These are phyloP conservation scores for Heliconius charithonia DNA, from an alignment of 2,888 invertebrate genomes.

Conservation along the genomic window DNA sequence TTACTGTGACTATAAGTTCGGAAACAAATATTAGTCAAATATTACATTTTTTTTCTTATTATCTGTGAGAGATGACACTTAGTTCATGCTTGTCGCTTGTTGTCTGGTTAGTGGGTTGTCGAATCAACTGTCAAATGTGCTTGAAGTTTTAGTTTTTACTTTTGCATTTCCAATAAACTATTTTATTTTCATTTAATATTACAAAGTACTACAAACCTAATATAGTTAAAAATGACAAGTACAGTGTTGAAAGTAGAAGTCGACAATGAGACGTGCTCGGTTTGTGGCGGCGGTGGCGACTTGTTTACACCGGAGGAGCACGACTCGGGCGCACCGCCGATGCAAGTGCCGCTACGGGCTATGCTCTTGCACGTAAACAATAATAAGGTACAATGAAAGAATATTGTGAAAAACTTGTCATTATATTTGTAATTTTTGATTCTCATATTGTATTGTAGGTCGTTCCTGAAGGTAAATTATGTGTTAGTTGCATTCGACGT, in stretches of 20 bases:
- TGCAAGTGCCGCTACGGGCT: slow-evolving; percentile 66
- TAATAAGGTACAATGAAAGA: slow-evolving; percentile 62
- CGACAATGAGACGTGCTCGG: slow-evolving; percentile 64
- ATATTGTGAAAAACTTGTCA: not conserved
- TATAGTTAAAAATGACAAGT: slow-evolving; percentile 53
- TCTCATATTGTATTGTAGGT: slow-evolving; percentile 56
- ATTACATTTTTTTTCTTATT: not conserved
- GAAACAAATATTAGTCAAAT: no score
- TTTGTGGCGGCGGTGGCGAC: slow-evolving; percentile 68
- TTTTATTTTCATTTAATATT: not conserved
- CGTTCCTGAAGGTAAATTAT: slow-evolving; percentile 70
- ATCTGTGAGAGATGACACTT: not conserved
- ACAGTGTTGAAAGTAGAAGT: slow-evolving; percentile 66
- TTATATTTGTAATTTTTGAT: not conserved
- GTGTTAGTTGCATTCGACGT: slow-evolving; percentile 64
- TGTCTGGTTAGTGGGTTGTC: not conserved
- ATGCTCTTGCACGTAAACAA: slow-evolving; percentile 74
- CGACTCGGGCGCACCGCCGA: slow-evolving; percentile 62
- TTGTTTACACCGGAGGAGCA: slow-evolving; percentile 71
- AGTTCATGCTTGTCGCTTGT: not conserved
- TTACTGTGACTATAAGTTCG: no score
- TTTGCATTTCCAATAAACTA: not conserved
- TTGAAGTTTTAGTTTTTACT: not conserved
- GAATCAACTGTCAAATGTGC: not conserved
- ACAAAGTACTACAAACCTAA: no score